phyloP scores from a whole-genome alignment of 2,888 invertebrate genomes.

The Lymantria dispar region DNA sequence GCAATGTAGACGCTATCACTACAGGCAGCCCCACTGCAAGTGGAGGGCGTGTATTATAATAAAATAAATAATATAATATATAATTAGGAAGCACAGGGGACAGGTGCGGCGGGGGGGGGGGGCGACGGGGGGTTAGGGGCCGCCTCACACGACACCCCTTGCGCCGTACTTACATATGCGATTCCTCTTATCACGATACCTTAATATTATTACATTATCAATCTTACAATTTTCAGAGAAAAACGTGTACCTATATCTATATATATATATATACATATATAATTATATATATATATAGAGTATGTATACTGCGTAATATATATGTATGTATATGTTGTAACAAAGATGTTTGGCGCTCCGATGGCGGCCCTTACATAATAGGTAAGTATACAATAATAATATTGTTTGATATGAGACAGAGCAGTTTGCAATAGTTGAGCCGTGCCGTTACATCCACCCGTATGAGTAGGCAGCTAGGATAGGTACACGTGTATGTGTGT shows the following conservation, averaged over 20 bases:
- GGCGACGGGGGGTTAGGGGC: conserved; percentile 46
- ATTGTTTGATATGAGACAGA: conserved; percentile 77
- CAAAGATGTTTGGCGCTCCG: conserved; percentile 62
- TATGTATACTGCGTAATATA: too few relatives aligned
- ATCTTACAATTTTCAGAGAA: conserved; percentile 55
- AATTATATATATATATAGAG: neutral
- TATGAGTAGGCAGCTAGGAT: neutral
- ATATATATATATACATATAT: too few relatives aligned
- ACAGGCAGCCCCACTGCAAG: conserved; percentile 23
- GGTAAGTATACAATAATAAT: too few relatives aligned
- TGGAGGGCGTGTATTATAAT: conserved; percentile 28
- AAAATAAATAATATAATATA: conserved; percentile 33
- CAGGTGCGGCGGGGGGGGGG: conserved; percentile 52
- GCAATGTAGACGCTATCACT: conserved; percentile 38
- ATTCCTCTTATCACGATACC: conserved; percentile 57
- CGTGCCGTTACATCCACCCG: conserved; percentile 49
- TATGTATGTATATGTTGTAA: conserved; percentile 51
- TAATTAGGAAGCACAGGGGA: conserved; percentile 39
- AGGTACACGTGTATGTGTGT: too few relatives aligned
- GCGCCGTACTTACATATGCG: conserved; percentile 45
- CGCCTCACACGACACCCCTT: conserved; percentile 21
- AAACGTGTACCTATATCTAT: conserved; percentile 17
- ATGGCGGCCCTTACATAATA: conserved; percentile 52
- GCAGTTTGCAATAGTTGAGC: conserved; percentile 59
- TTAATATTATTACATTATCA: conserved; percentile 54